These are phyloP conservation scores for Diorhabda sublineata DNA, from an alignment of 1,140 invertebrate genomes.

Conservation along the genomic window DNA sequence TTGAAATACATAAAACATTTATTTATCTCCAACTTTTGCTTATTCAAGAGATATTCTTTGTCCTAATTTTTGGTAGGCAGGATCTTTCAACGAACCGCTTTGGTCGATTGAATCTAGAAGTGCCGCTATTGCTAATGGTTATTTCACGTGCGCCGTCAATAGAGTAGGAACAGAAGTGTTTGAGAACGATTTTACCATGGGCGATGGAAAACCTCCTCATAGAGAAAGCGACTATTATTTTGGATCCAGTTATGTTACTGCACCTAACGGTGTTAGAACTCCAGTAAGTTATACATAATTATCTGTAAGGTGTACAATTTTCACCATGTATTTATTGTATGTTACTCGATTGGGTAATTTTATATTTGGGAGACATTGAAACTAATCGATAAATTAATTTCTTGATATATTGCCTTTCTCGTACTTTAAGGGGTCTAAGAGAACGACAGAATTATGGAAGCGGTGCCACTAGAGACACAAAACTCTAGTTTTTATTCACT, in stretches of 20 bases:
- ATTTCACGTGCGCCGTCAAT: conserved; percentile 93
- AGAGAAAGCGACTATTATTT: conserved; percentile 97
- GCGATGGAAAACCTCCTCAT: conserved; percentile 86
- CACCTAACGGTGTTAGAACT: conserved; percentile 89
- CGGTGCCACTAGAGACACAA: background rate
- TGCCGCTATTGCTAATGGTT: conserved; percentile 95
- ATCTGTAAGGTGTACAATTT: too few relatives aligned
- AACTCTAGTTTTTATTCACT: background rate
- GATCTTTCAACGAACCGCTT: conserved; percentile 66
- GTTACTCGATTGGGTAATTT: too few relatives aligned
- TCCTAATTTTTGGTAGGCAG: background rate
- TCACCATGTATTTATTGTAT: too few relatives aligned
- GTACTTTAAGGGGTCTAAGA: too few relatives aligned
- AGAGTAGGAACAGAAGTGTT: conserved; percentile 91
- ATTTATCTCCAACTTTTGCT: too few relatives aligned
- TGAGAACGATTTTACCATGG: conserved; percentile 92
- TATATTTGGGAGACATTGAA: too few relatives aligned
- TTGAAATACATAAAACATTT: too few relatives aligned
- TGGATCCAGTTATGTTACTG: conserved; percentile 91
- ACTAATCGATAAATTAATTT: too few relatives aligned
- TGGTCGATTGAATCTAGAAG: conserved; percentile 95
- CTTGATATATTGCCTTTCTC: too few relatives aligned
- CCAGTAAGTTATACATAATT: conserved; percentile 55
- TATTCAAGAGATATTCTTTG: background rate
- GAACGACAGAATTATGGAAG: background rate